Percentiles rank a stretch among this genome's conserved stretches.
These are phyloP conservation scores for Gambusia affinis DNA, from an alignment of 2,113 vertebrate genomes.

Conservation along the genomic window DNA sequence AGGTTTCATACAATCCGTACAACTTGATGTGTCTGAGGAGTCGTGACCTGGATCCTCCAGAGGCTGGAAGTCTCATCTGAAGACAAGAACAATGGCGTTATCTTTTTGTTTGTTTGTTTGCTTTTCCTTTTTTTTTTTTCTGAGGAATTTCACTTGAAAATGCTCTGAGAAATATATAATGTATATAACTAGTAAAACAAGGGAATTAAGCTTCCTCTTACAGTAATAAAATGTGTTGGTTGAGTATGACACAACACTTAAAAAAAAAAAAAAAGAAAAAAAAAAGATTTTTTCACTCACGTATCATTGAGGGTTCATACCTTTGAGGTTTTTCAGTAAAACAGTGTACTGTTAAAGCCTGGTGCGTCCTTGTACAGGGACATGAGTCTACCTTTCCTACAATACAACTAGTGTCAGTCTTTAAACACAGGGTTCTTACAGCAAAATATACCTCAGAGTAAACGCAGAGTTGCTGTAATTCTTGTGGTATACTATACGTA, in stretches of 20 bases:
- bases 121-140: slow-evolving; percentile 12
- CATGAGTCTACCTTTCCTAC: slow-evolving; percentile 76
- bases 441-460: slow-evolving; percentile 85
- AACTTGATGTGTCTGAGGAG: slow-evolving; percentile 47
- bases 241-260: slow-evolving; percentile 70
- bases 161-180: slow-evolving; percentile 73
- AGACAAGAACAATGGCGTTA: slow-evolving; percentile 67
- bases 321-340: slow-evolving; percentile 74
- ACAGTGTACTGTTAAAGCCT: slow-evolving; percentile 76
- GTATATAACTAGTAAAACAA: slow-evolving; percentile 78
- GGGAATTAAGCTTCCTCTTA: slow-evolving; percentile 72
- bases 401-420: slow-evolving; percentile 80
- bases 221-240: slow-evolving; percentile 74
- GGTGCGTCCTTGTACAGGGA: slow-evolving; percentile 69
- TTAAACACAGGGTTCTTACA: slow-evolving; percentile 82
- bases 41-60: slow-evolving; percentile 42
- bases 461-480: slow-evolving; percentile 80
- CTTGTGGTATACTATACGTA: slow-evolving; percentile 79
- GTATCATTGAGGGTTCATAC: slow-evolving; percentile 71
- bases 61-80: slow-evolving; percentile 46
- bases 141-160: slow-evolving; percentile 71
- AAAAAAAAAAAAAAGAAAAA: slow-evolving; percentile 18
- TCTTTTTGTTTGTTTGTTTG: background rate
- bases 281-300: slow-evolving; percentile 60
- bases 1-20: slow-evolving; percentile 62